phyloP scores from a whole-genome alignment of 2,888 invertebrate species.

The Hedychridium roseum region DNA sequence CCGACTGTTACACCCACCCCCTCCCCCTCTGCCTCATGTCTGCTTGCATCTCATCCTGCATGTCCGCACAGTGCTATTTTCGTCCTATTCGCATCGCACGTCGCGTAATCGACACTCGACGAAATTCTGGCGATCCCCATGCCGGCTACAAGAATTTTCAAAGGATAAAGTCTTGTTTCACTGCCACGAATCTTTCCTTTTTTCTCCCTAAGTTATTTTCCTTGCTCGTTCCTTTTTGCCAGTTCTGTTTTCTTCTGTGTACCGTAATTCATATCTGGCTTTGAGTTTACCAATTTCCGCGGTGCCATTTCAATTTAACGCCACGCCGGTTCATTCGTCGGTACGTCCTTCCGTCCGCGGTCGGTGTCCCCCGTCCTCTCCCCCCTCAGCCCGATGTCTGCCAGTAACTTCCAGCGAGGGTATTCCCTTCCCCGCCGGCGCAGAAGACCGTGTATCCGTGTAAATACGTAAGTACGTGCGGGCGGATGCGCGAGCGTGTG shows the following conservation, averaged over 20 bases:
- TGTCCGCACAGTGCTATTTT: no score
- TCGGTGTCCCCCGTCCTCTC: constrained; percentile 7
- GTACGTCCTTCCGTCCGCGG: constrained; percentile 20
- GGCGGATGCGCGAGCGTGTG: constrained; percentile 27
- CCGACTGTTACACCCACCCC: constrained; percentile 33
- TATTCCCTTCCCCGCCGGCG: constrained; percentile 16
- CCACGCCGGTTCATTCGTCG: constrained; percentile 8
- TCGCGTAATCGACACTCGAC: no score
- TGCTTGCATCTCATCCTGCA: background rate
- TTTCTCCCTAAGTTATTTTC: background rate
- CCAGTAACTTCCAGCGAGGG: no score
- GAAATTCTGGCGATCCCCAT: no score
- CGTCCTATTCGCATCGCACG: no score
- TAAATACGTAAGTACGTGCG: no score
- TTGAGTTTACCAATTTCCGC: no score
- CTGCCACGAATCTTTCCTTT: background rate
- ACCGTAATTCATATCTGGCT: no score
- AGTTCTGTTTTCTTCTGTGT: background rate
- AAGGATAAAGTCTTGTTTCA: no score
- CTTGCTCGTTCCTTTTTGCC: background rate
- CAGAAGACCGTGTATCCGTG: constrained; percentile 11
- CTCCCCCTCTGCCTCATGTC: constrained; percentile 9
- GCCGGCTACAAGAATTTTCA: no score
- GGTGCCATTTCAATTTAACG: no score
- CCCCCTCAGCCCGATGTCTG: constrained; percentile 1